Evolutionary conservation across 2,888 invertebrate species (phyloP).

Genomic region (Conops quadrifasciatus): DNA sequence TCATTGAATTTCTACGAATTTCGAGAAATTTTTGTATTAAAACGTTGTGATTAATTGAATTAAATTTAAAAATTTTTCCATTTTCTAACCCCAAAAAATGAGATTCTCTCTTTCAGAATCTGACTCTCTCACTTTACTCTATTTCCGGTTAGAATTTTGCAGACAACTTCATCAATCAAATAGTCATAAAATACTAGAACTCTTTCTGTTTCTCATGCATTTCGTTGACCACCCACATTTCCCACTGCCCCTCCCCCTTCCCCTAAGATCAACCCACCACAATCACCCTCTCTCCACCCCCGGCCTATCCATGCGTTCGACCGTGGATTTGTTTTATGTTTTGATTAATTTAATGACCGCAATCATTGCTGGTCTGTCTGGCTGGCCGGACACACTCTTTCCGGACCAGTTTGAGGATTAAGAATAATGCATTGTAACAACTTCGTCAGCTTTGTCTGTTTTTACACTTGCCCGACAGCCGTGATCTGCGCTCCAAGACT

Average conservation of each 20-base stretch:
- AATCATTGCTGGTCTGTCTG: slow-evolving; percentile 12
- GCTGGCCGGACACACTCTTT: slow-evolving; percentile 16
- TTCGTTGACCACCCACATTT: not conserved
- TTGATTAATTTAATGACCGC: slow-evolving; percentile 34
- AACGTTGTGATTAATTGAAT: no score
- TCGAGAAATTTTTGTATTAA: no score
- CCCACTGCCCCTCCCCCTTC: not conserved
- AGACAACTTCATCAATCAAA: no score
- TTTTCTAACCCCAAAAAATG: no score
- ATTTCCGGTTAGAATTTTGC: no score
- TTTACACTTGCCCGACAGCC: slow-evolving; percentile 7
- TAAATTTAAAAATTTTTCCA: no score
- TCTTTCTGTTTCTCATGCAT: no score
- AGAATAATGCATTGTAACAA: not conserved
- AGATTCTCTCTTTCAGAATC: no score
- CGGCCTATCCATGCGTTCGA: not conserved
- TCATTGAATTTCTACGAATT: no score
- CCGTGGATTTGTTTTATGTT: slow-evolving; percentile 18
- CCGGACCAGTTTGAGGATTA: slow-evolving; percentile 24
- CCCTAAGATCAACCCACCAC: not conserved
- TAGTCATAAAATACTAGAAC: no score
- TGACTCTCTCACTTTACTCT: no score
- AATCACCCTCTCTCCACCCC: not conserved
- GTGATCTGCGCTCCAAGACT: not conserved
- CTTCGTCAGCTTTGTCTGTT: not conserved